Evolutionary conservation across 2,797 vertebrate genomes (phyloP), one percentile per base, ranked within the genome.

Genomic region (Gymnoscopelus braueri): DNA sequence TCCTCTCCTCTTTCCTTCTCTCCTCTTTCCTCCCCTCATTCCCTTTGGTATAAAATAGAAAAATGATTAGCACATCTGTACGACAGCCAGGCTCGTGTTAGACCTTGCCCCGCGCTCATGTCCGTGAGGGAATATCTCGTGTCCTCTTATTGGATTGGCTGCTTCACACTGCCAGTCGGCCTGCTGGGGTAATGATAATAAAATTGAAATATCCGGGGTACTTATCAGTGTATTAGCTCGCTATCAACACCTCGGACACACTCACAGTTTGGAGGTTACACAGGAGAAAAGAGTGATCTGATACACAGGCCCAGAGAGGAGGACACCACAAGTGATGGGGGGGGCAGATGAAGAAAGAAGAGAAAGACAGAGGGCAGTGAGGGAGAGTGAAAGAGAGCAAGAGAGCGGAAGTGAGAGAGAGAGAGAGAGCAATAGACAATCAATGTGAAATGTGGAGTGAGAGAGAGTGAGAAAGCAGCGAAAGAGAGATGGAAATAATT

Each of bases 131-230:
- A 91, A 89, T 87, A 90, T 91, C 86, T 71, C 72, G 78, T 88
- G 77, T 89, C 90, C 86, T 90, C 86, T 93, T 92, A 93, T 93
- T 94, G 90, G 90, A 94, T 91, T 94, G 92, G 88, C 90, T 89
- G 87, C 84, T 85, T 90, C 79, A 78, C 63, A 49, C 74, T 23
- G n/a, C 67, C 74, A 57, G 51, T 74, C 60, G 56, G 82, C 82
- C 86, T 86, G 83, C 87, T 88, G 39, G 85, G 88, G 90, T 90
- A 93, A 93, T 92, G 89, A 92, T 92, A 90, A 92, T 94, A 93
- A 91, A 93, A 92, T 90, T 92, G 90, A 91, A 94, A 94, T 93
- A 94, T 91, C 91, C 87, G 70, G 81, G 81, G 87, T 93, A 91
- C 91, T 93, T 92, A 93, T 90, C 87, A 91, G 88, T 91, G 90